phyloP scores from a whole-genome alignment of 2,888 invertebrate genomes.

The Ennomos erosarius region DNA sequence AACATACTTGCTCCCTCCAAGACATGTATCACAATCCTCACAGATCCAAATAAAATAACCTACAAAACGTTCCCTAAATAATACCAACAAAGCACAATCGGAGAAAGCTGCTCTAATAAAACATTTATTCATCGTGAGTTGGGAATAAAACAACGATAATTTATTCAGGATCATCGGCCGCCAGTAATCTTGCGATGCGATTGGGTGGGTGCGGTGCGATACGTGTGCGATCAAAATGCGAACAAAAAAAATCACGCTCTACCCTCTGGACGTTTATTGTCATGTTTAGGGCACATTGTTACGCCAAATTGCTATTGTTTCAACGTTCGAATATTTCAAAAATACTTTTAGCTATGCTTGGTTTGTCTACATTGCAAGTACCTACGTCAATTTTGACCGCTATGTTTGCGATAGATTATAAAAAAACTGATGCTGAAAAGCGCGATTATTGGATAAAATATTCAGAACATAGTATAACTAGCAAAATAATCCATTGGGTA shows the following conservation, averaged over 20 bases:
- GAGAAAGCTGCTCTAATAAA: slow-evolving; percentile 15
- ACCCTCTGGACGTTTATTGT: slow-evolving; percentile 35
- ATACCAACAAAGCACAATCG: slow-evolving; percentile 16
- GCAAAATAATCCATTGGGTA: too few relatives aligned
- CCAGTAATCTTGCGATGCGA: slow-evolving; percentile 57
- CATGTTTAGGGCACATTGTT: slow-evolving; percentile 1
- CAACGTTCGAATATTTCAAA: too few relatives aligned
- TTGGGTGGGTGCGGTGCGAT: slow-evolving; percentile 37
- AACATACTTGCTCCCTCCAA: slow-evolving; percentile 27
- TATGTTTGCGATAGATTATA: too few relatives aligned
- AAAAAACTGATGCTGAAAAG: not conserved
- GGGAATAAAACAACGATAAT: slow-evolving; percentile 66
- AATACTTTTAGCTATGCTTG: too few relatives aligned
- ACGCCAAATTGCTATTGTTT: not conserved
- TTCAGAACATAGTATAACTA: too few relatives aligned
- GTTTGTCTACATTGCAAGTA: too few relatives aligned
- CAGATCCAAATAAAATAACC: slow-evolving; percentile 3
- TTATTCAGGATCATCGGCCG: slow-evolving; percentile 56
- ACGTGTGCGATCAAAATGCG: slow-evolving; percentile 58
- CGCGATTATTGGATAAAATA: not conserved
- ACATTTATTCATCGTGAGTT: slow-evolving; percentile 18
- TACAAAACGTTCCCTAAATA: slow-evolving; percentile 21
- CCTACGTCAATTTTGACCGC: too few relatives aligned
- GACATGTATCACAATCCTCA: slow-evolving; percentile 7
- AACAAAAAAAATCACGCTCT: slow-evolving; percentile 74